Base-by-base conservation (phyloP, 2,113 vertebrate species). In the Albula glossodonta region DNA sequence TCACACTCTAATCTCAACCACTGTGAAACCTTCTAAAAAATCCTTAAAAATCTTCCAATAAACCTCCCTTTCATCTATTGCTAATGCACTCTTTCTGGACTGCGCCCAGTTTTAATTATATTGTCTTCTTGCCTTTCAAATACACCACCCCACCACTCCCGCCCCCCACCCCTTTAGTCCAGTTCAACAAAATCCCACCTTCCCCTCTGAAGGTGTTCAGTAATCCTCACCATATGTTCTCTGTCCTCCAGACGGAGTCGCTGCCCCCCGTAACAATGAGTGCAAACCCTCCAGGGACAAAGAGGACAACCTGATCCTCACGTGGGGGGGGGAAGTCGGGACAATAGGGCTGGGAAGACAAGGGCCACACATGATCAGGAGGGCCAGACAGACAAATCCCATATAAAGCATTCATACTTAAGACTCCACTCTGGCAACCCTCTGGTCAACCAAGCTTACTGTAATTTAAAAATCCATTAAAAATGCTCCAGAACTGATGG, bases 291-390 rank as follows among this genome's bases (percentile, higher is more conserved):
- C 50, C 22, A 52, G 50, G 50, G 74, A 78, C 83, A 84, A 78
- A 84, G 70, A 8, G 15, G 41, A 84, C 50, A 53, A 31, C 66
- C 83, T 57, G 84, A 60, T 80, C 84, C 78, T 52, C 25, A 81
- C 31, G 31, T 41, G 31, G 31, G 82, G 87, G 81, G 87, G 84
- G 53, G 86, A 84, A 79, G 83, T 53, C 82, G 85, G 86, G 87
- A 87, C 87, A 90, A 88, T 87, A 77, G 63, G 74, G 77, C 48
- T 31, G 52, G 79, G 88, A 79, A 89, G 87, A 87, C 82, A 83
- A 83, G 88, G 87, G 87, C 87, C 87, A 89, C 88, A 86, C 88
- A 83, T 78, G 87, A 83, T 87, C 82, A 88, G 85, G 57, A 82
- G 83, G 70, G 78, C 85, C 90, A 90, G 81, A 88, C 84, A 48